Evolutionary conservation across 2,797 vertebrate species (phyloP).

Genomic region (Distichodus sexfasciatus): DNA sequence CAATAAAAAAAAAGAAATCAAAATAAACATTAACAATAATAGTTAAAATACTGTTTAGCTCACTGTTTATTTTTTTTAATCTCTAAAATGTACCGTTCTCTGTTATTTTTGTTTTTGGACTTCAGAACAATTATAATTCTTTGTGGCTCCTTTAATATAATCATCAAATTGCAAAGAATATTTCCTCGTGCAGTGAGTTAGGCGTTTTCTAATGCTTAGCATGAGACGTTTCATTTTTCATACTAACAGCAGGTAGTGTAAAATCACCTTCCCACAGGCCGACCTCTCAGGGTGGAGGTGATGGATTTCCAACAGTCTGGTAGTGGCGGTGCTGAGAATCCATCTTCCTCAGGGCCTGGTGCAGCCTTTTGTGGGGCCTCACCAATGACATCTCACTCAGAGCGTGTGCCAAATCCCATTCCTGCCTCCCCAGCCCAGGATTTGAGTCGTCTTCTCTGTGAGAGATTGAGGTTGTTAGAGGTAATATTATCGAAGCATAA

Average conservation of each 20-base stretch:
- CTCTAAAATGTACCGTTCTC: no score
- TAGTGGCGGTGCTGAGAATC: slow-evolving; percentile 15
- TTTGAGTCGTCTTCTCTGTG: slow-evolving; percentile 17
- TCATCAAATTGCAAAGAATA: no score
- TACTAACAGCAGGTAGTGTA: slow-evolving; percentile 16
- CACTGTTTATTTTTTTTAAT: no score
- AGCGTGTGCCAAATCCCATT: slow-evolving; percentile 15
- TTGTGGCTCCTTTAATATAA: no score
- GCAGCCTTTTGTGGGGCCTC: slow-evolving; percentile 33
- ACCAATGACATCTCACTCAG: slow-evolving; percentile 44
- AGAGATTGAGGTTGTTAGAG: slow-evolving; percentile 39
- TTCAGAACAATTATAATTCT: no score
- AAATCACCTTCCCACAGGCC: slow-evolving; percentile 46
- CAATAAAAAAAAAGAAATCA: no score
- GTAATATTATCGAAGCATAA: slow-evolving; percentile 43
- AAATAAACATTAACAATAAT: no score
- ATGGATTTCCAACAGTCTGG: slow-evolving; percentile 39
- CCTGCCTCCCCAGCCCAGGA: not conserved
- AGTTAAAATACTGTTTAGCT: no score
- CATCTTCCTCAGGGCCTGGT: slow-evolving; percentile 35
- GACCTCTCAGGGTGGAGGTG: slow-evolving; percentile 32
- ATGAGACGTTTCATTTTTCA: not conserved
- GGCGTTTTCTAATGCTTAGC: not conserved
- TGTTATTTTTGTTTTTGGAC: no score
- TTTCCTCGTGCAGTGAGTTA: not conserved